A percentile compares a stretch with the other conserved stretches of the same genome.
Conservation (phyloP, 2,888 invertebrate genomes). For the Trachelus troglodyta region DNA sequence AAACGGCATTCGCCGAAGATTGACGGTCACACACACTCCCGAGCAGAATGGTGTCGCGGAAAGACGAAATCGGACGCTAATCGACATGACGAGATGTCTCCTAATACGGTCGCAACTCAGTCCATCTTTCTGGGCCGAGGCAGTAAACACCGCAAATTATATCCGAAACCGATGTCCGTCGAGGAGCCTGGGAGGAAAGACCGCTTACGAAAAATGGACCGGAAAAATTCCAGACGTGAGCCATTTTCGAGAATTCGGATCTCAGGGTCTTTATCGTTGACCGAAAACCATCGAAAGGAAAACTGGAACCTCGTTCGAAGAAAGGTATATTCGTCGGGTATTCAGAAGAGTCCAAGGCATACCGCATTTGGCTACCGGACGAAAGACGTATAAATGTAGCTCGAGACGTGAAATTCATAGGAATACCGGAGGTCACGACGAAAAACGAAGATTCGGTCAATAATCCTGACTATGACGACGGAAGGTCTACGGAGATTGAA, state of each 20-base stretch:
- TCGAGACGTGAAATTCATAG: too few species aligned
- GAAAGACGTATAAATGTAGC: too few species aligned
- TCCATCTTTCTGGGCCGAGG: conserved; percentile 49
- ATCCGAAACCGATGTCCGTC: conserved; percentile 43
- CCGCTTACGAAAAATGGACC: conserved; percentile 31
- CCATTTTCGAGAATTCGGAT: conserved; percentile 39
- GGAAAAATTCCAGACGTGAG: conserved; percentile 28
- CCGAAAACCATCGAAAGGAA: conserved; percentile 20
- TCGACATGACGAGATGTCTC: conserved; percentile 44
- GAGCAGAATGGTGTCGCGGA: conserved; percentile 52
- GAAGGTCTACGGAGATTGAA: too few species aligned
- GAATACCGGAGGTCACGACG: too few species aligned
- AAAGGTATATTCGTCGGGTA: conserved; percentile 8
- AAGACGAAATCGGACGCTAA: conserved; percentile 43
- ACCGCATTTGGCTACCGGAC: too few species aligned
- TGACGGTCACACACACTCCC: conserved; percentile 39
- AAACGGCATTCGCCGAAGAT: conserved; percentile 33
- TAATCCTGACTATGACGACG: too few species aligned
- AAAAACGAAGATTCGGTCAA: too few species aligned
- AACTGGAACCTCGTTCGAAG: conserved; percentile 25
- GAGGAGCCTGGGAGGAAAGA: conserved; percentile 21
- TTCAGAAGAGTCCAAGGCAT: too few species aligned
- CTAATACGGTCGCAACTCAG: conserved; percentile 36
- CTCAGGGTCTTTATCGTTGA: conserved; percentile 18
- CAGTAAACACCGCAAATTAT: conserved; percentile 39